Conservation (phyloP, 2,888 invertebrate genomes). For the Nephrotoma appendiculata region DNA sequence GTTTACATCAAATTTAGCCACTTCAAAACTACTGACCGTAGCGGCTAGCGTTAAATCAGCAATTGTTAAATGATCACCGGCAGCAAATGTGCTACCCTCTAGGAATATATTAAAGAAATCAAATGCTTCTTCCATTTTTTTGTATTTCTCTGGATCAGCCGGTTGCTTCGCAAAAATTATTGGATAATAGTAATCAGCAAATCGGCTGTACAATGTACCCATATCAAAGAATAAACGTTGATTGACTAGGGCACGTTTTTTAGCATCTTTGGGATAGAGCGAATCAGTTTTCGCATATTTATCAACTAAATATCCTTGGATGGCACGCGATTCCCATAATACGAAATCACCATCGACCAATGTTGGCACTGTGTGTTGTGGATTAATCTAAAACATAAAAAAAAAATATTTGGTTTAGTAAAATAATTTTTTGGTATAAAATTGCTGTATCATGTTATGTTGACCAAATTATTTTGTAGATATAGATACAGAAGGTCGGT, state of each 20-base stretch:
- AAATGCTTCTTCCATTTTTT: slow-evolving; percentile 52
- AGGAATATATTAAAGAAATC: slow-evolving; percentile 57
- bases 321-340: slow-evolving; percentile 75
- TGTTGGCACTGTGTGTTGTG: slow-evolving; percentile 74
- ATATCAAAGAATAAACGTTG: slow-evolving; percentile 68
- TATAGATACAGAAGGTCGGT: neutral
- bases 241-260: slow-evolving; percentile 61
- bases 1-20: slow-evolving; percentile 47
- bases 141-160: slow-evolving; percentile 49
- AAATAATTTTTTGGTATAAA: neutral
- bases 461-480: neutral
- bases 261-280: slow-evolving; percentile 61
- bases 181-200: slow-evolving; percentile 54
- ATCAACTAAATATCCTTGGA: slow-evolving; percentile 62
- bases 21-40: slow-evolving; percentile 54
- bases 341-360: slow-evolving; percentile 68
- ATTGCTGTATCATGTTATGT: neutral
- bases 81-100: slow-evolving; percentile 51
- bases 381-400: slow-evolving; percentile 49
- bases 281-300: slow-evolving; percentile 65
- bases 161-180: slow-evolving; percentile 45
- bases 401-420: neutral
- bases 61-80: slow-evolving; percentile 57
- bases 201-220: slow-evolving; percentile 55
- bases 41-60: slow-evolving; percentile 61